Evolutionary conservation across 2,797 vertebrate genomes (phyloP).

Genomic region (Tauraco hartlaubi): DNA sequence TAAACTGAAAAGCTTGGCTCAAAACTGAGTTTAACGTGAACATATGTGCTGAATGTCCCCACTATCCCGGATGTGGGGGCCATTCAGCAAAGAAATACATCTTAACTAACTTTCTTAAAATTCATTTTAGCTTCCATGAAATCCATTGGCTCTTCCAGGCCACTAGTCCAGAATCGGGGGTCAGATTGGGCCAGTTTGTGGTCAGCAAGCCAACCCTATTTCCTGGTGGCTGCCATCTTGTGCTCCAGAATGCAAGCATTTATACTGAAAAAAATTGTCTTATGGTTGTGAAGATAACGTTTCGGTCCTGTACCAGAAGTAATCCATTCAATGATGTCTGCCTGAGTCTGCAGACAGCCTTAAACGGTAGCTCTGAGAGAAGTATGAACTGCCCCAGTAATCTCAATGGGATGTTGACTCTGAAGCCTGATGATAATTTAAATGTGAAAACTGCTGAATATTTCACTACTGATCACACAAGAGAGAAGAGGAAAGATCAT

Average conservation of each 20-base stretch:
- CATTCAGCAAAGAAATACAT: constrained; percentile 63
- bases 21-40: constrained; percentile 31
- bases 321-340: constrained; percentile 74
- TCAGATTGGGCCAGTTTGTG: constrained; percentile 68
- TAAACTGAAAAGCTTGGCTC: constrained; percentile 60
- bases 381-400: constrained; percentile 75
- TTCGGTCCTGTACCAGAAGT: constrained; percentile 68
- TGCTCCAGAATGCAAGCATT: constrained; percentile 73
- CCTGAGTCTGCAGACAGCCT: constrained; percentile 76
- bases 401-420: constrained; percentile 78
- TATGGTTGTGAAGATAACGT: constrained; percentile 72
- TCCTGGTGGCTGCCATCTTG: constrained; percentile 70
- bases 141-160: constrained; percentile 75
- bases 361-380: constrained; percentile 77
- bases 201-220: constrained; percentile 70
- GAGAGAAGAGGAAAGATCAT: constrained; percentile 79
- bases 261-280: constrained; percentile 66
- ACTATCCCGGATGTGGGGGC: constrained; percentile 8
- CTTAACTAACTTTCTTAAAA: constrained; percentile 69
- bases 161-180: constrained; percentile 70
- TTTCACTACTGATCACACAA: constrained; percentile 75
- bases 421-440: constrained; percentile 79
- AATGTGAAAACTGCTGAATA: constrained; percentile 74
- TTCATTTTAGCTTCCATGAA: constrained; percentile 77
- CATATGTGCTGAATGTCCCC: constrained; percentile 21